Evolutionary conservation across 1,140 invertebrate genomes (phyloP), one percentile per base, ranked within the genome.

Genomic region (Bombus waltoni): DNA sequence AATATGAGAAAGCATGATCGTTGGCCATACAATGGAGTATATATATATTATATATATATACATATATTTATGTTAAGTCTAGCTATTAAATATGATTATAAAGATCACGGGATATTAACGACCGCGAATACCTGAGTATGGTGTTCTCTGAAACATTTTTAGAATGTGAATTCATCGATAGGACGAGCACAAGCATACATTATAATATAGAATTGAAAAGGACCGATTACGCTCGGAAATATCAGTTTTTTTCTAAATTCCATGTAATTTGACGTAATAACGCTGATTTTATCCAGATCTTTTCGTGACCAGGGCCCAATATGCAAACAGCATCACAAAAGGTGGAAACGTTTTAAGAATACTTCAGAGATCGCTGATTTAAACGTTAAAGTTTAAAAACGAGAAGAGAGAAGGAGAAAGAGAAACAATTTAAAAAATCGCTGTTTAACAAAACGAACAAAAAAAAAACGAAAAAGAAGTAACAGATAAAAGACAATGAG

Each of bases 21-120:
- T 95, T 95, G 93, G 93, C 94, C 94, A 94, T 95, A 94, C 92
- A 94, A 94, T 94, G 93, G 93, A 93, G 93, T 93, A 94, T 93
- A 94, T 92, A 92, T 91, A 93, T 91, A 91, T 91, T 91, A 91
- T 93, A 93, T 93, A 92, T 91, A 92, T 88, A 92, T 88, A 92
- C 89, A 94, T 94, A 94, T 94, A 94, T 94, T 93, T 94, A 94
- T 94, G 93, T 94, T 94, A 94, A 94, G 93, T 90, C 86, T 94
- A 93, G 91, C 57, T 92, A 91, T 87, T 92, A 90, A 89, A 79
- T 92, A 88, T 82, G 88, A 87, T 71, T 68, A 90, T 90, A 89
- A 91, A 80, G 80, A 57, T 40, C 70, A 57, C 2, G 62, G 28
- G 75, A 89, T 87, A 82, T 89, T 72, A 74, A 87, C 80, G 85